Percentiles rank a stretch among this genome's conserved stretches.
These are phyloP conservation scores for Cynodonichthys magdalenae DNA, from an alignment of 2,797 vertebrate species.

Conservation along the genomic window DNA sequence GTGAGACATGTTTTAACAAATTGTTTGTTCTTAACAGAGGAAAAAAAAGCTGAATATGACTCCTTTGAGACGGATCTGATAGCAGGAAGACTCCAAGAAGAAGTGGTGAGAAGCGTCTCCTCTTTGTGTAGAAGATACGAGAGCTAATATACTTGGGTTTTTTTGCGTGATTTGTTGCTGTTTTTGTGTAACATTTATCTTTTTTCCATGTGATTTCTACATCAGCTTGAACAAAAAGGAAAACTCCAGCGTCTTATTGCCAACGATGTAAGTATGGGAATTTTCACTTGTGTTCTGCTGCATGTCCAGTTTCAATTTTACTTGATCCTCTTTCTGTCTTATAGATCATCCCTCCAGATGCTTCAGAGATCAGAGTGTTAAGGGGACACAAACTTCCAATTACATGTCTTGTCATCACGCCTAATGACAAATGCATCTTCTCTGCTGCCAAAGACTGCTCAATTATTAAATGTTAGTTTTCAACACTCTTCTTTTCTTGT, in stretches of 20 bases:
- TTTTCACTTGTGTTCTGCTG: not conserved
- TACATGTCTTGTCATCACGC: slow-evolving; percentile 91
- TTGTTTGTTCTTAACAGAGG: slow-evolving; percentile 78
- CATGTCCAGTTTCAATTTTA: not conserved
- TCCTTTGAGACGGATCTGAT: slow-evolving; percentile 83
- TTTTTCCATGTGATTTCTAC: slow-evolving; percentile 11
- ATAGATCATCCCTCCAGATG: slow-evolving; percentile 86
- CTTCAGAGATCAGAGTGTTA: slow-evolving; percentile 84
- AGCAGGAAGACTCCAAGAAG: slow-evolving; percentile 90
- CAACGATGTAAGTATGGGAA: slow-evolving; percentile 85
- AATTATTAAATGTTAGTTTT: slow-evolving; percentile 92
- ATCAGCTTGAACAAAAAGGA: slow-evolving; percentile 92
- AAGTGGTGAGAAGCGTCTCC: slow-evolving; percentile 84
- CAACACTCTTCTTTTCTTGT: not conserved
- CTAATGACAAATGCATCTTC: slow-evolving; percentile 90
- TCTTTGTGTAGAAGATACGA: not conserved
- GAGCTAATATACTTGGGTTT: not conserved
- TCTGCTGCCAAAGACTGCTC: slow-evolving; percentile 94
- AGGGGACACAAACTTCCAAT: slow-evolving; percentile 92
- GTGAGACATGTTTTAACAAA: not conserved
- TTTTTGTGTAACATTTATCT: not conserved
- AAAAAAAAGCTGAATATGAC: slow-evolving; percentile 86
- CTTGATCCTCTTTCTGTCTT: slow-evolving; percentile 2
- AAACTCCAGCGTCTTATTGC: slow-evolving; percentile 90
- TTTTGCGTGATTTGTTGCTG: not conserved